Base-by-base conservation (phyloP, 37 sponge, comb jelly and placozoan species). In the Geodia barretti region DNA sequence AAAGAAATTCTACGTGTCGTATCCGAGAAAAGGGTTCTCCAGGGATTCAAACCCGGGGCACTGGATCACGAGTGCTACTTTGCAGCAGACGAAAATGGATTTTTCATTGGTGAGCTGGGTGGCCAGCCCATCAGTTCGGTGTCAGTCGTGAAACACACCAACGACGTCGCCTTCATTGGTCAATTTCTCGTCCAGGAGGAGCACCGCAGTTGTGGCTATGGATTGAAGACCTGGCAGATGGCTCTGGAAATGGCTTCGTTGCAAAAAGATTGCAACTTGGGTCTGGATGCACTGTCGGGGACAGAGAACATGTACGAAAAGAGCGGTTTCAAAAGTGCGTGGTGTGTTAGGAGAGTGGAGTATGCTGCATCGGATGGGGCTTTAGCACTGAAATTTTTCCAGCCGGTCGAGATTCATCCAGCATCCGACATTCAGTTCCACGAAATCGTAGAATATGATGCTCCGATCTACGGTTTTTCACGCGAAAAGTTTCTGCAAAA, bases 71-170 rank as follows among this genome's bases (percentile, higher is more conserved):
- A 33, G 33, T 14, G 40, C 72, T 71, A 33, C 19, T 71, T 33
- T 24, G 72, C 72, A 4, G 72, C 72, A 5, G 72, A 71, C 36
- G 24, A 39, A 1, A 20, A 23, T 1, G 68, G 63, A 25, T 79
- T 79, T 59, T 79, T 68, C 42, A 39, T 79, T 1, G 80, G 80
- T 26, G 80, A 79, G 66, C 59, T 79, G 80, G 35, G 68, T 35
- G 80, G 80, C 4, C 33, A 79, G 70, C 60, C 33, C 0, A 68
- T 79, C 23, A 68, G 69, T 3, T 79, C 42, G 19, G 8, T 79
- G 2, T 38, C 59, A 1, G 4, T 68, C 31, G 70, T 79, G 8
- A 68, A 25, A 32, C n/a, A 68, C 30, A 30, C 41, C 7, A 42
- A 69, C 23, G 21, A 38, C 25, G 36, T 19, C 17, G 80, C 71